These are phyloP conservation scores for Drosophila ezoana DNA, from an alignment of 2,888 invertebrate genomes.

Conservation along the genomic window DNA sequence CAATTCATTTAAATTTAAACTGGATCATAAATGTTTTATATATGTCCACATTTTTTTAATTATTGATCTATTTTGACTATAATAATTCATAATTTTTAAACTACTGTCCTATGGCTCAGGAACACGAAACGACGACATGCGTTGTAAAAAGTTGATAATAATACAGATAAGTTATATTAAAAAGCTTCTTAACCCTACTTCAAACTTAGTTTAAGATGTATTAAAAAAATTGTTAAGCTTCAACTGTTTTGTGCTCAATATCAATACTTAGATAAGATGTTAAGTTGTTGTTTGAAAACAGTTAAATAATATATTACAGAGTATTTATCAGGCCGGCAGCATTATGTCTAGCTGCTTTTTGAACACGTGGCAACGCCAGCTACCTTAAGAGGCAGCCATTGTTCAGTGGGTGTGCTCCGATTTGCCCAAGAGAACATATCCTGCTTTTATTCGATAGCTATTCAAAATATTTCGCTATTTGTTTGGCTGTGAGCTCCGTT, in stretches of 20 bases:
- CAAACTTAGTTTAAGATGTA: too few relatives aligned
- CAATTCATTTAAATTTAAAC: not conserved
- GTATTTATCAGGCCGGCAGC: not conserved
- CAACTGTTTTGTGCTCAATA: too few relatives aligned
- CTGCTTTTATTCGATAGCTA: constrained; percentile 53
- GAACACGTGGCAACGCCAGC: constrained; percentile 13
- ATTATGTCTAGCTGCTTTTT: not conserved
- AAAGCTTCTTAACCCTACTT: too few relatives aligned
- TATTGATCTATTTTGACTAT: too few relatives aligned
- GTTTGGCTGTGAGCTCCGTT: constrained; percentile 40
- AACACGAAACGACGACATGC: too few relatives aligned
- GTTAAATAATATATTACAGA: not conserved
- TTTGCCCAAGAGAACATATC: constrained; percentile 9
- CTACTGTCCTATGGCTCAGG: too few relatives aligned
- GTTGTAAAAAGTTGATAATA: too few relatives aligned
- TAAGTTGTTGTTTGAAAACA: too few relatives aligned
- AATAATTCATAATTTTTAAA: too few relatives aligned
- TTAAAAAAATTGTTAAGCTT: too few relatives aligned
- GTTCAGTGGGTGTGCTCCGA: constrained; percentile 3
- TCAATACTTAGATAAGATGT: too few relatives aligned
- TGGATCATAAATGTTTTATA: not conserved
- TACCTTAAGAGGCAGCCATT: constrained; percentile 12
- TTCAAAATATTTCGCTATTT: constrained; percentile 49
- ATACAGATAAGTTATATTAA: too few relatives aligned
- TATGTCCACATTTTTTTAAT: not conserved